Evolutionary conservation across 2,113 vertebrate genomes (phyloP).

Genomic region (Heptranchias perlo): DNA sequence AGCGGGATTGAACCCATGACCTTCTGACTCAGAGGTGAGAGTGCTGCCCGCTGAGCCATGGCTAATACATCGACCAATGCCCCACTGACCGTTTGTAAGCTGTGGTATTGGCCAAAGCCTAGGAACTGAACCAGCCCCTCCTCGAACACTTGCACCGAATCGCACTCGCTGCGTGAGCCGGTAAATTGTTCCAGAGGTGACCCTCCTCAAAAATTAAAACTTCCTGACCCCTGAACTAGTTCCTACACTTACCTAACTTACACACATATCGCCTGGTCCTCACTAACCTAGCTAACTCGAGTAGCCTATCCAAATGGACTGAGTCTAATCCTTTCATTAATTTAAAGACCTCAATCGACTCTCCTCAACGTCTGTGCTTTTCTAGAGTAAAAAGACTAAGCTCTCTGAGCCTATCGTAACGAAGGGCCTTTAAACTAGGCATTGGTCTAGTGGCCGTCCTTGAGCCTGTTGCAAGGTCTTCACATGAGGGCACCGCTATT

Average conservation of each 20-base stretch:
- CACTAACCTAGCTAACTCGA: no score
- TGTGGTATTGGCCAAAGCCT: neutral
- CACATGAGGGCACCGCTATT: neutral
- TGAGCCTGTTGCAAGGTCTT: neutral
- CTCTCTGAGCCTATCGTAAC: neutral
- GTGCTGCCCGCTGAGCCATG: neutral
- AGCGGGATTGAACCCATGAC: neutral
- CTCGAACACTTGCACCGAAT: neutral
- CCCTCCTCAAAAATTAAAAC: neutral
- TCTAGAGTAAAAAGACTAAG: neutral
- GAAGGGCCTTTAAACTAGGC: neutral
- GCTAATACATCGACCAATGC: neutral
- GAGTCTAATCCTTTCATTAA: no score
- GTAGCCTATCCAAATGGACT: no score
- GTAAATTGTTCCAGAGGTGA: neutral
- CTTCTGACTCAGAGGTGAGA: neutral
- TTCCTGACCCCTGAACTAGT: no score
- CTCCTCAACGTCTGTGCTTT: neutral
- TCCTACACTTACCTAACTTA: no score
- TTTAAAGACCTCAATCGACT: neutral
- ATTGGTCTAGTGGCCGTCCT: neutral
- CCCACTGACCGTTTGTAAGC: neutral
- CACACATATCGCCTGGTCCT: no score
- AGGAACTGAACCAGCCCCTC: neutral
- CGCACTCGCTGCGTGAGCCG: neutral